A percentile compares a stretch with the other conserved stretches of the same genome.
These are phyloP conservation scores for Albula goreensis DNA, from an alignment of 2,113 vertebrate species.

Conservation along the genomic window DNA sequence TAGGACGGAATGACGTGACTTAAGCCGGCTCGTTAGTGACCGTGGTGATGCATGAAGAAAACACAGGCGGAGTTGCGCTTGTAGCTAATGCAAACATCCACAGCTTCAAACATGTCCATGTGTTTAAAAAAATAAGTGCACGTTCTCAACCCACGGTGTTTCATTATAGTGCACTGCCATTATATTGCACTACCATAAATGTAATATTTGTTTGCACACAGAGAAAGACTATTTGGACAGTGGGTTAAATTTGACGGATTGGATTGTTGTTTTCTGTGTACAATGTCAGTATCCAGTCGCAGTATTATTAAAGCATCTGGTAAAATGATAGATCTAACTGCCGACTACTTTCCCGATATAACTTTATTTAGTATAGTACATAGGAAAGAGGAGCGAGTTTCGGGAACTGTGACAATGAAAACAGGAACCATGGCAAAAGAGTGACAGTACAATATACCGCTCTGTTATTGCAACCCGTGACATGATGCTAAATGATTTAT, in stretches of 20 bases:
- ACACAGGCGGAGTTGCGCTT: slow-evolving; percentile 6
- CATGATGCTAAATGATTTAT: not conserved
- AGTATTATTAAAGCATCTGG: not conserved
- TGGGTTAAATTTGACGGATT: not conserved
- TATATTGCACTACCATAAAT: not conserved
- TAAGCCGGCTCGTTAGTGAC: not conserved
- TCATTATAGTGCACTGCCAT: not conserved
- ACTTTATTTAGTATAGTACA: not conserved
- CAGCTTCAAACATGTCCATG: not conserved
- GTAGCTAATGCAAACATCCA: not conserved
- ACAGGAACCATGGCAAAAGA: slow-evolving; percentile 1
- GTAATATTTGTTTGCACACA: not conserved
- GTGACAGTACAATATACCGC: not conserved
- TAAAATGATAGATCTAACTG: not conserved
- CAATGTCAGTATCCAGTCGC: not conserved
- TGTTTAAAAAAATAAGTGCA: not conserved
- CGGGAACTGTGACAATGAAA: not conserved
- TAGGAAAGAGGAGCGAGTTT: not conserved
- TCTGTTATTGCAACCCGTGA: not conserved
- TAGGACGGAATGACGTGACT: slow-evolving; percentile 9
- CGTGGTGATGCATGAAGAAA: slow-evolving; percentile 21
- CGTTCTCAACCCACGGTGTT: not conserved
- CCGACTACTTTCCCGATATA: not conserved
- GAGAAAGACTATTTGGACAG: not conserved
- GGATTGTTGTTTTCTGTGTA: not conserved